These are phyloP conservation scores for Clanis bilineata DNA, from an alignment of 2,888 invertebrate genomes.

Conservation along the genomic window DNA sequence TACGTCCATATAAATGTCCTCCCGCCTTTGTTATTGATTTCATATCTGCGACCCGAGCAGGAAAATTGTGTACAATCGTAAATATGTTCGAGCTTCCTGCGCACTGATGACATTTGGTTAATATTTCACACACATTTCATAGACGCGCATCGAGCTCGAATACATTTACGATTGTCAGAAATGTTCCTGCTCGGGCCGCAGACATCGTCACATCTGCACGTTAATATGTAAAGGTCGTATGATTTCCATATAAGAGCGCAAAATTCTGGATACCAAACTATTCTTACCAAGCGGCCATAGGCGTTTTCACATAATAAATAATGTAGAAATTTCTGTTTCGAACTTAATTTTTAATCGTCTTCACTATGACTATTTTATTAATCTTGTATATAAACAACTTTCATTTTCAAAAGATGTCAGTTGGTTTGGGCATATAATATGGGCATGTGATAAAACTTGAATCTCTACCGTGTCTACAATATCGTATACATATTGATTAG, in stretches of 20 bases:
- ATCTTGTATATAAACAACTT: conserved; percentile 28
- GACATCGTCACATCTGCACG: neutral
- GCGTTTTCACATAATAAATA: neutral
- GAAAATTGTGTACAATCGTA: no score
- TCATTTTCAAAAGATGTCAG: conserved; percentile 33
- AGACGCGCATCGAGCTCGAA: no score
- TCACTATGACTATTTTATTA: conserved; percentile 18
- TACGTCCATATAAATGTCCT: no score
- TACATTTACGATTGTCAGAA: no score
- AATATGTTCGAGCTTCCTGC: no score
- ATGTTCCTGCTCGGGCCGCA: no score
- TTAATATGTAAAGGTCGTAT: neutral
- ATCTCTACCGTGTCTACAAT: conserved; percentile 22
- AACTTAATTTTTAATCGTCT: neutral
- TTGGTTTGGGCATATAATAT: conserved; percentile 27
- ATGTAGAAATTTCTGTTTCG: neutral
- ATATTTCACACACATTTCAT: no score
- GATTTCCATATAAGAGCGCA: neutral
- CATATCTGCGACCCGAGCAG: no score
- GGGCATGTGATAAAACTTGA: conserved; percentile 27
- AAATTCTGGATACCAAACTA: neutral
- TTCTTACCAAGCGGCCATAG: neutral
- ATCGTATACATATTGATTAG: conserved; percentile 32
- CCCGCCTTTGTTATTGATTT: neutral
- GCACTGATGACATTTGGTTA: no score